A percentile compares a stretch with the other conserved stretches of the same genome.
These are phyloP conservation scores for Idaea biselata DNA, from an alignment of 2,888 invertebrate species.

Conservation along the genomic window DNA sequence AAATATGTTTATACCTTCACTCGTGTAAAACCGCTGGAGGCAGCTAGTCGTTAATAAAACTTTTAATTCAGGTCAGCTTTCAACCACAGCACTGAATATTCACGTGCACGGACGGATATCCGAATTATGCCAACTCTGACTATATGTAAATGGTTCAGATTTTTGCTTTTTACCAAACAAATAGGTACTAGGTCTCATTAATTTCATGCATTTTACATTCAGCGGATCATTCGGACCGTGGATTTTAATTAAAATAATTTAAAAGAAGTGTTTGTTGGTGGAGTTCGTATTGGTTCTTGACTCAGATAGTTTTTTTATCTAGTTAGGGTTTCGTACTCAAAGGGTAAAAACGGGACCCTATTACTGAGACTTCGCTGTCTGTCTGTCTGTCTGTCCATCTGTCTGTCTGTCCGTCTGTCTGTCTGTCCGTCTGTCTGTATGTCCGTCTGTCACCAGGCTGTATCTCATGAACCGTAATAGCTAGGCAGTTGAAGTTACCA, in stretches of 20 bases:
- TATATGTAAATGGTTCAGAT: neutral
- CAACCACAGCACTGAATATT: constrained; percentile 1
- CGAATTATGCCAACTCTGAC: neutral
- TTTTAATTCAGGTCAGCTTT: neutral
- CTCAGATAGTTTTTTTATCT: neutral
- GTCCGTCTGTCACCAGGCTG: too few relatives aligned
- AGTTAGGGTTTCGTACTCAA: too few relatives aligned
- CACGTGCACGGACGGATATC: neutral
- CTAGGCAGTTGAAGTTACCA: too few relatives aligned
- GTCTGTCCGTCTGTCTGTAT: too few relatives aligned
- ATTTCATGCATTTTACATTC: constrained; percentile 4
- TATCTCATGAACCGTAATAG: too few relatives aligned
- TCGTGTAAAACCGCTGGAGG: neutral
- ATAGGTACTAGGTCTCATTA: neutral
- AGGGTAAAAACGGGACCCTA: too few relatives aligned
- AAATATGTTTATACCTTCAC: too few relatives aligned
- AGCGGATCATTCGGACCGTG: neutral
- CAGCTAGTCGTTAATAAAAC: neutral
- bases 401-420: too few relatives aligned
- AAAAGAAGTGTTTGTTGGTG: neutral
- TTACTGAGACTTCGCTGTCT: too few relatives aligned
- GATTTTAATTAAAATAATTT: neutral
- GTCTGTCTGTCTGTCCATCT: too few relatives aligned
- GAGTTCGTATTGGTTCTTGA: neutral
- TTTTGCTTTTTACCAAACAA: neutral